Evolutionary conservation across 2,113 vertebrate species (phyloP), one percentile per base, ranked within the genome.

Genomic region (Triplophysa dalaica): DNA sequence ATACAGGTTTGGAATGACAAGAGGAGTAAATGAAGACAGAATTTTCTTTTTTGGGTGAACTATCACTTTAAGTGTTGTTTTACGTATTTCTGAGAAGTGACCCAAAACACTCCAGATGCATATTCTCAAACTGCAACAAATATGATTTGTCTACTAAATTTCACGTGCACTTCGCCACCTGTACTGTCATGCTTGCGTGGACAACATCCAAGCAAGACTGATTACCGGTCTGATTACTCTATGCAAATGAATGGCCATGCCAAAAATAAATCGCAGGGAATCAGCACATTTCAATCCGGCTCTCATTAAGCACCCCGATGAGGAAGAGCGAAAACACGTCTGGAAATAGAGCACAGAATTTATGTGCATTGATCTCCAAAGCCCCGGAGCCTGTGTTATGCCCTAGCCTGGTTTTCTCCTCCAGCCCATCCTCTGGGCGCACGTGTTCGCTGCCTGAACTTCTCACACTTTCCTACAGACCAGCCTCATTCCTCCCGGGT

Each of bases 401-500:
- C 41, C 72, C 22, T 63, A 72, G 68, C 69, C 52, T 65, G 41
- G 38, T 61, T 84, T 77, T 70, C 70, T 66, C 58, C 79, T 64
- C 61, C 8, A 7, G 76, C 54, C 45, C 16, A 21, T 81, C 82
- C 74, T 67, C 79, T 38, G 48, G 82, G 67, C 67, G 17, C 70
- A 63, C 43, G 45, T 84, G 80, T 58, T 80, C 77, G 64, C 73
- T 48, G 73, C 22, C 16, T 86, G 82, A 84, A 82, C 82, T 67
- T 65, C 64, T 56, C 61, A 70, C 41, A 68, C 52, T 58, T 58
- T 75, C 60, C 69, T 19, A 21, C 29, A 70, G 50, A 67, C 82
- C n/a, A 48, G 52, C 8, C 5, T 38, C 10, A 4, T 38, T n/a
- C 72, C 63, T 62, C 72, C 33, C 7, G 56, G 52, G 17, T 38